These are phyloP conservation scores for Amphiduros pacificus DNA, from an alignment of 2,888 invertebrate genomes.

Conservation along the genomic window DNA sequence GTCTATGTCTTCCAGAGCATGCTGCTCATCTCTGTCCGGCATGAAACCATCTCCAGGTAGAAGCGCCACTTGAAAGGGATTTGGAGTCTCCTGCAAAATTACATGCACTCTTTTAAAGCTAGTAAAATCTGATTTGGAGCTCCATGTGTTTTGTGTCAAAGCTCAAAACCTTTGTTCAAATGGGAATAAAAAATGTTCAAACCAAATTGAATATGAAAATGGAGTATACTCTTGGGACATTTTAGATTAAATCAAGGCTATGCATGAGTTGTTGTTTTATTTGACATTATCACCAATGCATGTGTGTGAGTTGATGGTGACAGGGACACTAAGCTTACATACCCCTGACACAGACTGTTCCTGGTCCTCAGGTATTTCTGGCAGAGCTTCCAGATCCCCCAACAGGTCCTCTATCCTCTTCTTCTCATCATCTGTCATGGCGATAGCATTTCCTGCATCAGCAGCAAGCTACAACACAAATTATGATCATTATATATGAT, in stretches of 20 bases:
- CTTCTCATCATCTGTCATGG: slow-evolving; percentile 59
- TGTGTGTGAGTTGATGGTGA: no score
- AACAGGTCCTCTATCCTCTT: slow-evolving; percentile 47
- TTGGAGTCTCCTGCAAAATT: slow-evolving; percentile 26
- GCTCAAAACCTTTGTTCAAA: background rate
- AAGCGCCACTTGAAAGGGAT: slow-evolving; percentile 34
- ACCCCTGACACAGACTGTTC: no score
- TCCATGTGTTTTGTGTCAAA: background rate
- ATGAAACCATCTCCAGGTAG: slow-evolving; percentile 47
- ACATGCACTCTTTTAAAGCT: no score
- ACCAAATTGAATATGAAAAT: no score
- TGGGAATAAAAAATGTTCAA: no score
- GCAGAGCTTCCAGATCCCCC: slow-evolving; percentile 41
- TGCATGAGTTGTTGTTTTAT: no score
- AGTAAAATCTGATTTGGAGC: background rate
- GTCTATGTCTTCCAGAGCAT: slow-evolving; percentile 44
- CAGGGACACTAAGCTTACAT: no score
- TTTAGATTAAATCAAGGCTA: no score
- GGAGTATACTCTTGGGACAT: no score
- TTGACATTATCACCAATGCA: no score
- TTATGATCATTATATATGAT: background rate
- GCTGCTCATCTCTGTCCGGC: slow-evolving; percentile 39
- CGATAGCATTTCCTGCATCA: slow-evolving; percentile 48
- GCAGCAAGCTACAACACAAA: slow-evolving; percentile 10
- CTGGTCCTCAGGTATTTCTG: slow-evolving; percentile 30